Percentiles rank a stretch among this genome's conserved stretches.
Conservation (phyloP, 1,140 invertebrate species). For the Protaetia brevitarsis region DNA sequence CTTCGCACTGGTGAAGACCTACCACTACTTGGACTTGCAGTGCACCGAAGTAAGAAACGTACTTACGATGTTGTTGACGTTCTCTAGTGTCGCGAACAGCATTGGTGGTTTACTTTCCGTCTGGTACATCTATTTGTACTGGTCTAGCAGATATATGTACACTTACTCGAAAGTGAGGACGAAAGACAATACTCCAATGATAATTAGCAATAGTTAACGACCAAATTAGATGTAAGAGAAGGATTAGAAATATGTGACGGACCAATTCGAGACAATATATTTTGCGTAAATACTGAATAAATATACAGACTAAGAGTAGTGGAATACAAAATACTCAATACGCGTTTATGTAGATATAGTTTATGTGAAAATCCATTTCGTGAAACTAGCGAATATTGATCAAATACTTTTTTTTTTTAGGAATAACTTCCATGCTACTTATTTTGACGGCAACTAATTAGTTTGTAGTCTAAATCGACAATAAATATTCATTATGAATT, state of each 20-base stretch:
- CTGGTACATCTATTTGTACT: constrained; percentile 52
- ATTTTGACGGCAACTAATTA: too few relatives aligned
- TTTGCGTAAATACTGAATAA: not conserved
- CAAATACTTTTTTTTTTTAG: too few relatives aligned
- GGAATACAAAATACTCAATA: too few relatives aligned
- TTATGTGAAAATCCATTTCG: too few relatives aligned
- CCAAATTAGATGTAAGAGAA: not conserved
- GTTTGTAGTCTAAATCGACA: too few relatives aligned
- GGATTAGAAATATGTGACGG: not conserved
- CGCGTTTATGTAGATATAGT: too few relatives aligned
- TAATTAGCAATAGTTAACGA: constrained; percentile 28
- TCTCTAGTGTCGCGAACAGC: constrained; percentile 45
- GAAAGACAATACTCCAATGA: constrained; percentile 41
- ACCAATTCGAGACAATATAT: not conserved
- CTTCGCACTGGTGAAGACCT: constrained; percentile 32
- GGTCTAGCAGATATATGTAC: constrained; percentile 48
- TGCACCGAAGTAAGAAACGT: constrained; percentile 50
- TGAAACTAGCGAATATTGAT: too few relatives aligned
- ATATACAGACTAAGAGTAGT: too few relatives aligned
- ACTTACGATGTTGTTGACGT: constrained; percentile 47
- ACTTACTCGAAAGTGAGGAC: constrained; percentile 47
- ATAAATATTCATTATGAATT: too few relatives aligned
- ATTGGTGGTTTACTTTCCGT: constrained; percentile 47
- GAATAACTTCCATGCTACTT: too few relatives aligned
- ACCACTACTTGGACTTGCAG: constrained; percentile 50